phyloP scores from a whole-genome alignment of 2,113 vertebrate genomes.

The Forbesichthys papilliferus region DNA sequence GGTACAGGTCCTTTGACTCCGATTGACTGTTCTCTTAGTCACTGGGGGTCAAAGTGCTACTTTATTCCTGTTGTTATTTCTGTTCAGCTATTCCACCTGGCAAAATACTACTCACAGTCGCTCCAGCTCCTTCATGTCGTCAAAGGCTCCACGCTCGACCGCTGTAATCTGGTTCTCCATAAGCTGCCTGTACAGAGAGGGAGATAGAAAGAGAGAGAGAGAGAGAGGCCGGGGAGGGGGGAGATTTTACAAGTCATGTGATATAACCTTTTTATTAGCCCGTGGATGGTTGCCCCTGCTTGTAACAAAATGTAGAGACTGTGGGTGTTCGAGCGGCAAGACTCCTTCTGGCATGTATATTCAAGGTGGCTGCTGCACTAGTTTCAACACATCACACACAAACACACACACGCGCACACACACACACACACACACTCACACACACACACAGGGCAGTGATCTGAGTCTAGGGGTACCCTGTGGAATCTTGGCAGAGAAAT shows the following conservation, averaged over 20 bases:
- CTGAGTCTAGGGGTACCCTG: slow-evolving; percentile 55
- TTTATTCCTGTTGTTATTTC: slow-evolving; percentile 17
- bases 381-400: slow-evolving; percentile 29
- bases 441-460: slow-evolving; percentile 49
- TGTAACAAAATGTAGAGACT: slow-evolving; percentile 41
- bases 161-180: slow-evolving; percentile 97
- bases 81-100: slow-evolving; percentile 7
- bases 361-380: slow-evolving; percentile 35
- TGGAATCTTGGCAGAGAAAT: slow-evolving; percentile 66
- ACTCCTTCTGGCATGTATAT: slow-evolving; percentile 33
- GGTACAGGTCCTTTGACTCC: background rate
- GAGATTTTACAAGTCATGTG: background rate
- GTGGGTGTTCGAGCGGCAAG: slow-evolving; percentile 28
- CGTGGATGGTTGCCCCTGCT: slow-evolving; percentile 33
- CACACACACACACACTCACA: slow-evolving; percentile 33
- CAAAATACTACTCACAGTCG: slow-evolving; percentile 87
- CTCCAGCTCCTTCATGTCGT: slow-evolving; percentile 98
- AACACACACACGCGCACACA: slow-evolving; percentile 20
- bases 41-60: background rate
- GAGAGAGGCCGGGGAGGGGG: background rate
- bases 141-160: slow-evolving; percentile 93
- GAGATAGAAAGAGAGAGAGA: slow-evolving; percentile 32
- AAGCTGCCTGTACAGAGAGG: slow-evolving; percentile 84
- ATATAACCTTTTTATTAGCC: slow-evolving; percentile 32
- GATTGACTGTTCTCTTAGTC: background rate